Evolutionary conservation across 1,140 invertebrate genomes (phyloP), one percentile per base, ranked within the genome.

Genomic region (Pemphigus obesinymphae): DNA sequence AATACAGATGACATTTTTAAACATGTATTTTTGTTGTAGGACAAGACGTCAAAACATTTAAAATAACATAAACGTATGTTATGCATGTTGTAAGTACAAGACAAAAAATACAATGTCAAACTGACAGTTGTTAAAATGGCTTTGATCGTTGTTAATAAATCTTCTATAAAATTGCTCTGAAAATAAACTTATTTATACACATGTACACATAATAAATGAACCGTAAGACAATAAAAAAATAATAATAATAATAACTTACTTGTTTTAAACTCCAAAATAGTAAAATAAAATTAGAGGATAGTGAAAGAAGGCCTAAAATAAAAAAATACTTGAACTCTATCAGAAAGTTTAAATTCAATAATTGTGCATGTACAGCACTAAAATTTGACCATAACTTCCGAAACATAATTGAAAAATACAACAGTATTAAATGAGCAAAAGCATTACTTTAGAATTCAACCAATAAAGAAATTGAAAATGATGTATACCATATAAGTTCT

Each of bases 161-260:
- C 76, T 80, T 80, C 76, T 43, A 80, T 45, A 40, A 80, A 63
- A 80, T 80, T 29, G 37, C 76, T 80, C 76, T 80, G 76, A 80
- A 80, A 80, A 80, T 80, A 80, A 80, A 80, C 76, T 80, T 63
- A 72, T 72, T 72, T 72, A 48, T 50, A 73, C 15, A 70, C n/a
- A 70, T 70, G 20, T 70, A 70, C 40, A 66, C 5, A n/a, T 45
- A 11, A 17, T 73, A 50, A 48, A 73, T 73, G 29, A 31, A 50
- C 43, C 17, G 8, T 13, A 31, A 50, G 70, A 73, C 43, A 73
- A 73, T 50, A 31, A 48, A 68, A 68, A 66, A 68, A 43, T 45
- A 40, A 70, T 37, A 61, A 29, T 31, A 80, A 80, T 43, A 63
- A 20, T 34, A 63, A 80, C 76, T 80, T 80, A 80, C 76, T 80